phyloP scores from a whole-genome alignment of 2,113 vertebrate species.

The Notarius lentiginosus region DNA sequence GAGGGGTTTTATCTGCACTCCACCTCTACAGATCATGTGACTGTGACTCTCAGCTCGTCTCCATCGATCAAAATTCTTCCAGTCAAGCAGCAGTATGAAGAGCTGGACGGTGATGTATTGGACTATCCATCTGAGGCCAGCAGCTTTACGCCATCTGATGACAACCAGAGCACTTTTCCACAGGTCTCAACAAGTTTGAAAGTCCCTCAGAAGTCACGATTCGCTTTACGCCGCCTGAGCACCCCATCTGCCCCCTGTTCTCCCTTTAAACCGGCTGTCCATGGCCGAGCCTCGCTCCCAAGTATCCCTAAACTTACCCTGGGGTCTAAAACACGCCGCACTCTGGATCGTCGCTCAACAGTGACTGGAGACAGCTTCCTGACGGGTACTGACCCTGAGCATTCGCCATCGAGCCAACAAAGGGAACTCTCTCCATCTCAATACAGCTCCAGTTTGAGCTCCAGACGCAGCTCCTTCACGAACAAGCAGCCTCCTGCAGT shows the following conservation, averaged over 20 bases:
- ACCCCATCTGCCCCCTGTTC: slow-evolving; percentile 56
- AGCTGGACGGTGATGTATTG: slow-evolving; percentile 68
- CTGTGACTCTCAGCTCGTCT: slow-evolving; percentile 54
- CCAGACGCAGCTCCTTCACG: slow-evolving; percentile 40
- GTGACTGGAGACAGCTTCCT: slow-evolving; percentile 50
- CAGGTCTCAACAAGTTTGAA: slow-evolving; percentile 47
- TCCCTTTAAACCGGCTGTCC: slow-evolving; percentile 29
- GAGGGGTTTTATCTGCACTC: slow-evolving; percentile 49
- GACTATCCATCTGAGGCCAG: slow-evolving; percentile 62
- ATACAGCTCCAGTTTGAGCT: slow-evolving; percentile 44
- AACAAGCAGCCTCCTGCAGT: slow-evolving; percentile 62
- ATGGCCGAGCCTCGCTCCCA: slow-evolving; percentile 63
- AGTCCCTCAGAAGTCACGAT: slow-evolving; percentile 46
- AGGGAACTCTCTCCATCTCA: slow-evolving; percentile 23
- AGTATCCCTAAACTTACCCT: slow-evolving; percentile 67
- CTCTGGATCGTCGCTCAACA: slow-evolving; percentile 59
- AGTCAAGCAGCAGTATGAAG: slow-evolving; percentile 69
- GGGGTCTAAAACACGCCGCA: slow-evolving; percentile 60
- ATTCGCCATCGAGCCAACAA: not conserved
- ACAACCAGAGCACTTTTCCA: slow-evolving; percentile 57
- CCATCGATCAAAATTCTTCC: slow-evolving; percentile 59
- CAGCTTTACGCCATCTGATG: slow-evolving; percentile 65
- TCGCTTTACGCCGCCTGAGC: slow-evolving; percentile 58
- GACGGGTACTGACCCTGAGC: slow-evolving; percentile 44
- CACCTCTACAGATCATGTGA: slow-evolving; percentile 44